These are phyloP conservation scores for Vanessa atalanta DNA, from an alignment of 1,140 invertebrate genomes.

Conservation along the genomic window DNA sequence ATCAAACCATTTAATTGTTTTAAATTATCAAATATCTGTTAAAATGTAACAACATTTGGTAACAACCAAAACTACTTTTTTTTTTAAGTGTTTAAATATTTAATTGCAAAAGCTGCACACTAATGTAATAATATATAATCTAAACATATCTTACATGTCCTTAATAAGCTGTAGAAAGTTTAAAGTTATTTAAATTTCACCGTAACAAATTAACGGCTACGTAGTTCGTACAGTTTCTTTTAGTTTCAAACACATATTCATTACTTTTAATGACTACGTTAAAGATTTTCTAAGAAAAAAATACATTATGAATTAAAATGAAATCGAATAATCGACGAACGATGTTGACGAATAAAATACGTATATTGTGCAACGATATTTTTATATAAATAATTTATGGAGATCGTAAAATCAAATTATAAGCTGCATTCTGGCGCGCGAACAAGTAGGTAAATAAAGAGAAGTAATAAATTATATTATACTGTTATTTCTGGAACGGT, in stretches of 20 bases:
- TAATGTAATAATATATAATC: not conserved
- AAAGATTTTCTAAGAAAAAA: not conserved
- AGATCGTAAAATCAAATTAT: not conserved
- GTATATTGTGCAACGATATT: not conserved
- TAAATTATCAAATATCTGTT: too few relatives aligned
- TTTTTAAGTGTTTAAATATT: too few relatives aligned
- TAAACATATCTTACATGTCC: not conserved
- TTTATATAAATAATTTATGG: not conserved
- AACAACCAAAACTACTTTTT: too few relatives aligned
- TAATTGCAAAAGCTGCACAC: too few relatives aligned
- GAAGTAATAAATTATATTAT: slow-evolving; percentile 1
- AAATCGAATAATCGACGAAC: too few relatives aligned
- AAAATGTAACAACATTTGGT: too few relatives aligned
- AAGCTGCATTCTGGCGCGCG: not conserved
- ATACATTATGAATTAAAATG: not conserved
- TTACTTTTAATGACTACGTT: slow-evolving; percentile 13
- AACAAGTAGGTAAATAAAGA: not conserved
- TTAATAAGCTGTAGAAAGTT: slow-evolving; percentile 54
- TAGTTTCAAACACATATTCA: slow-evolving; percentile 39
- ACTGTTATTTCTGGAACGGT: slow-evolving; percentile 1
- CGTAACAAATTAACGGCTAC: slow-evolving; percentile 59
- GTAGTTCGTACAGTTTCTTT: slow-evolving; percentile 54
- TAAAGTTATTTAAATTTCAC: slow-evolving; percentile 74
- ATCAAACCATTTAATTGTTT: too few relatives aligned
- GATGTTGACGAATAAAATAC: too few relatives aligned